phyloP scores from a whole-genome alignment of 2,113 vertebrate genomes.

The Cyphomyrus plagiostoma region DNA sequence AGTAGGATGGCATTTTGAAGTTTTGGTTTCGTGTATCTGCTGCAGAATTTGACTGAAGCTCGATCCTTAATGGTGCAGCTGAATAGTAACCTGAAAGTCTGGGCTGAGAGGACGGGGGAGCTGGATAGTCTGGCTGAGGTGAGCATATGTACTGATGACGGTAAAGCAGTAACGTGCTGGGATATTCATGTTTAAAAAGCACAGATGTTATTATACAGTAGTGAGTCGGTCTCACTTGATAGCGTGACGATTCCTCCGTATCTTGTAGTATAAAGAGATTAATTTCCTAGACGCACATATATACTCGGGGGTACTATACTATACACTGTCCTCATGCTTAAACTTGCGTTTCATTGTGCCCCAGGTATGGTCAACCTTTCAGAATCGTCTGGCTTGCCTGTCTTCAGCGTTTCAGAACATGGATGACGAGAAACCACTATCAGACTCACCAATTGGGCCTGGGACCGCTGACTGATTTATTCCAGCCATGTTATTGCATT shows the following conservation, averaged over 20 bases:
- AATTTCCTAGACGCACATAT: background rate
- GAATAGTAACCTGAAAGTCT: slow-evolving; percentile 24
- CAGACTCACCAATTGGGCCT: background rate
- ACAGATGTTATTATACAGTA: background rate
- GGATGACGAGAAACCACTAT: slow-evolving; percentile 14
- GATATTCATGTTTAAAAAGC: background rate
- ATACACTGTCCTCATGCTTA: background rate
- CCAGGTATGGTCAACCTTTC: slow-evolving; percentile 29
- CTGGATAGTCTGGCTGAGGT: slow-evolving; percentile 23
- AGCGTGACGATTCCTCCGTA: background rate
- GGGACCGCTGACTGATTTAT: slow-evolving; percentile 18
- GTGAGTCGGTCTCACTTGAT: background rate
- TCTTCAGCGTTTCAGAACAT: background rate
- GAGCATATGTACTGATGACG: background rate
- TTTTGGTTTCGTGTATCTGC: background rate
- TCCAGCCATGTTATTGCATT: slow-evolving; percentile 14
- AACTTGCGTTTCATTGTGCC: background rate
- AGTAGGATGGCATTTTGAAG: background rate
- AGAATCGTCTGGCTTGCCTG: slow-evolving; percentile 16
- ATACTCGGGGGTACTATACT: background rate
- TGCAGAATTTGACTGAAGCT: slow-evolving; percentile 32
- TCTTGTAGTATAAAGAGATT: background rate
- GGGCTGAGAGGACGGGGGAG: slow-evolving; percentile 27
- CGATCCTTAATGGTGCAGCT: slow-evolving; percentile 23
- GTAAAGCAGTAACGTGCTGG: background rate